Base-by-base conservation (phyloP, 2,888 invertebrate species). In the Drosophila algonquin region DNA sequence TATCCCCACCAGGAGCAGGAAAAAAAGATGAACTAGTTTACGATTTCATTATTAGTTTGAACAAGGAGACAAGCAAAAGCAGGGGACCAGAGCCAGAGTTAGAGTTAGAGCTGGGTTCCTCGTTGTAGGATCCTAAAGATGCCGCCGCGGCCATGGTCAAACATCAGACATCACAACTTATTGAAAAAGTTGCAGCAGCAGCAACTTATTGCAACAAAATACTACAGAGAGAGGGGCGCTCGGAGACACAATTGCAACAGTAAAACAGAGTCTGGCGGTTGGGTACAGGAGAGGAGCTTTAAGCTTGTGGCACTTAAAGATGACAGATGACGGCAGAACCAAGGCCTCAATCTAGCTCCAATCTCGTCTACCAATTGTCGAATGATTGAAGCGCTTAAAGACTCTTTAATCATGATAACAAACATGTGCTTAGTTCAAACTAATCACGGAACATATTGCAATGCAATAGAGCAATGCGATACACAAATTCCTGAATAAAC, bases 21-120 rank as follows among this genome's bases (percentile, higher is more conserved):
- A 59, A 40, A 61, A 56, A 73, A 73, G 84, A 88, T 84, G 83
- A 86, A 86, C 83, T 84, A 84, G 89, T 88, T 84, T 84, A 86
- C 83, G 86, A 84, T 88, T 84, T 84, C 87, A 84, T 84, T 84
- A 84, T 84, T 84, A 84, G 83, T 88, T 84, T 84, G 83, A 79
- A 68, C 81, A 81, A 71, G 72, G 77, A 76, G 73, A 40, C 40
- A 7, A 67, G 40, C 65, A 24, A 27, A 46, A 12, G 8, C 58
- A 30, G 46, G 51, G 12, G 5, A 30, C 30, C 44, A 18, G 50
- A 32, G 48, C 9, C 57, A 58, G 35, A 40, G 27, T 44, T 24
- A n/a, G 58, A 12, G 35, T 18, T 24, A 30, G 46, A 54, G 32
- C 61, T 50, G 18, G 18, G 24, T 44, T 14, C 44, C 62, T 35